Evolutionary conservation across 2,888 invertebrate species (phyloP).

Genomic region (Stratiomys singularior): DNA sequence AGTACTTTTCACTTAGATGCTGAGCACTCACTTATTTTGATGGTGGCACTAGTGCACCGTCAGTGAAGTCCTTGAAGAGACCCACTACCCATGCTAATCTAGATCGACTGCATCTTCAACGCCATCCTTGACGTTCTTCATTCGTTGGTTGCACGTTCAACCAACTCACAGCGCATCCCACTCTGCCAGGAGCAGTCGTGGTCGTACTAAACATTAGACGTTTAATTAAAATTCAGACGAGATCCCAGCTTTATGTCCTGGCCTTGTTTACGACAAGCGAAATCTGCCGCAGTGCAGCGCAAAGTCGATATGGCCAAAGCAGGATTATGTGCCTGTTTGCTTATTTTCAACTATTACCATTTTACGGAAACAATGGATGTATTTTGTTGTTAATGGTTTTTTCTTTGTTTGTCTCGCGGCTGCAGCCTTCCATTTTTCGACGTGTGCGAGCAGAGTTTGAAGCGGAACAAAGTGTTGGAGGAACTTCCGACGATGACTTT

Average conservation of each 20-base stretch:
- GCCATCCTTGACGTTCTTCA: background rate
- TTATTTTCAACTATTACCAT: conserved; percentile 8
- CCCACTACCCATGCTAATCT: background rate
- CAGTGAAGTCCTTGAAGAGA: background rate
- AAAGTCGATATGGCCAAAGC: background rate
- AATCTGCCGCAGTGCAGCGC: conserved; percentile 34
- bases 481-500: background rate
- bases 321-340: background rate
- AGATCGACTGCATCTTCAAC: background rate
- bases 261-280: conserved; percentile 16
- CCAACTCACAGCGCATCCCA: background rate
- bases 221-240: conserved; percentile 50
- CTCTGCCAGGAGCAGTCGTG: background rate
- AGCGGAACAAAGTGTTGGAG: background rate
- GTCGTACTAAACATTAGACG: background rate
- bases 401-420: background rate
- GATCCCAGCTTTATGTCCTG: conserved; percentile 35
- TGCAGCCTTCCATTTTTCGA: background rate
- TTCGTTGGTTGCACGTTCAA: background rate
- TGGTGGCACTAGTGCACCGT: background rate
- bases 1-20: conserved; percentile 17
- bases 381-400: background rate
- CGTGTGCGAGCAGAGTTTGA: background rate
- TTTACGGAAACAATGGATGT: background rate
- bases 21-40: conserved; percentile 24